Evolutionary conservation across 2,113 vertebrate species (phyloP), one percentile per base, ranked within the genome.

Genomic region (Microcebus tavaratra): DNA sequence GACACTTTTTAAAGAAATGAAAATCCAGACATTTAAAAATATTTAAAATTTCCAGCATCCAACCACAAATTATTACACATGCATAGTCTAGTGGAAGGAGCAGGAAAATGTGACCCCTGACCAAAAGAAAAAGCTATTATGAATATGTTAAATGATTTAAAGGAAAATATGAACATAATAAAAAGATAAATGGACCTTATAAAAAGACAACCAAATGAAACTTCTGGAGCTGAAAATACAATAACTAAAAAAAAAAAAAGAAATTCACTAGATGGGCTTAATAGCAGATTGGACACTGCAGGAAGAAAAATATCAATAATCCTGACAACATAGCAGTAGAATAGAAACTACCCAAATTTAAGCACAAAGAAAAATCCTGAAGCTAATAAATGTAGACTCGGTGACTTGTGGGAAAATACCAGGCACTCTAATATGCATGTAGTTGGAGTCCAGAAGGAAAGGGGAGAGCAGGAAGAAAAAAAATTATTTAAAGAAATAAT

Each of bases 211-310:
- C 27, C 7, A 90, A 91, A 75, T 75, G 45, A 57, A 93, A 65
- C 42, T 65, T 95, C 39, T 94, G 53, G 18, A 95, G n/a, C 68
- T 83, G 42, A 82, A 89, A 92, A 81, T 85, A 73, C n/a, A 95
- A 57, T 39, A 76, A 11, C 23, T 65, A 65, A 84, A 72, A n/a
- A 65, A n/a, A n/a, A 84, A 72, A n/a, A 18, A 90, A 88, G 67
- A 68, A 48, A 21, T 53, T 73, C 61, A 76, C 8, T 67, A 15
- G 17, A 8, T 76, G 55, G n/a, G 42, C 34, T 81, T 39, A 75
- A 65, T 88, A 65, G 31, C 25, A 84, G 45, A 90, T 65, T 84
- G 42, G 57, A 63, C 31, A 63, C 6, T 82, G 8, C 4, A 88
- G 34, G 4, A 18, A 76, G 63, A 34, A 68, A 34, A 86, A 72